Percentiles rank a stretch among this genome's conserved stretches.
Conservation (phyloP, 2,888 invertebrate genomes). For the Conistra vaccinii region DNA sequence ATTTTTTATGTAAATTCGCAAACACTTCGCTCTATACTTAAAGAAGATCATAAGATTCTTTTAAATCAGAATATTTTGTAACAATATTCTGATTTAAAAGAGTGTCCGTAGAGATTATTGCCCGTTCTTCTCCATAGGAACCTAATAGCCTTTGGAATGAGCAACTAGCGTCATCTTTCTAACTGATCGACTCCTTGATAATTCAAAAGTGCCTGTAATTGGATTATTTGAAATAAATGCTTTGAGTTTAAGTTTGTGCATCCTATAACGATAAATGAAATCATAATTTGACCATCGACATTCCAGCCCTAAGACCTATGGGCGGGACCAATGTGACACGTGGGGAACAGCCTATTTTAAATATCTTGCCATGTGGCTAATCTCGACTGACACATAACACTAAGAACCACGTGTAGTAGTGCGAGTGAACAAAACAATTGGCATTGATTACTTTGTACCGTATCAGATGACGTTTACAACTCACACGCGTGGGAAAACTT, state of each 20-base stretch:
- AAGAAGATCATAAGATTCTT: background rate
- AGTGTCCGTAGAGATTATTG: background rate
- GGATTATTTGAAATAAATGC: no score
- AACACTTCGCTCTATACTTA: background rate
- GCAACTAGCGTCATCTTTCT: background rate
- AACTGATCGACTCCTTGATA: no score
- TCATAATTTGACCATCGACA: no score
- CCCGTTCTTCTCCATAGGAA: background rate
- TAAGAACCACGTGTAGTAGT: slow-evolving; percentile 42
- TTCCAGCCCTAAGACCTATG: no score
- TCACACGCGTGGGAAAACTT: slow-evolving; percentile 54
- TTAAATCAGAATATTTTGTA: no score
- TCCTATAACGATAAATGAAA: no score
- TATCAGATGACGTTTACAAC: slow-evolving; percentile 54
- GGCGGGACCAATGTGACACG: no score
- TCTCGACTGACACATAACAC: slow-evolving; percentile 38
- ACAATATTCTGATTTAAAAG: background rate
- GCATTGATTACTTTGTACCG: slow-evolving; percentile 48
- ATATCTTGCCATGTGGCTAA: slow-evolving; percentile 6
- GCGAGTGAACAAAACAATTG: slow-evolving; percentile 30
- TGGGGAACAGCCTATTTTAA: background rate
- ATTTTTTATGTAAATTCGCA: background rate
- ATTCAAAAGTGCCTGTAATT: no score
- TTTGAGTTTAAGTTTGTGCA: no score
- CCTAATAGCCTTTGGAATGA: background rate